Evolutionary conservation across 2,888 invertebrate species (phyloP).

Genomic region (Crepidodera aurea): DNA sequence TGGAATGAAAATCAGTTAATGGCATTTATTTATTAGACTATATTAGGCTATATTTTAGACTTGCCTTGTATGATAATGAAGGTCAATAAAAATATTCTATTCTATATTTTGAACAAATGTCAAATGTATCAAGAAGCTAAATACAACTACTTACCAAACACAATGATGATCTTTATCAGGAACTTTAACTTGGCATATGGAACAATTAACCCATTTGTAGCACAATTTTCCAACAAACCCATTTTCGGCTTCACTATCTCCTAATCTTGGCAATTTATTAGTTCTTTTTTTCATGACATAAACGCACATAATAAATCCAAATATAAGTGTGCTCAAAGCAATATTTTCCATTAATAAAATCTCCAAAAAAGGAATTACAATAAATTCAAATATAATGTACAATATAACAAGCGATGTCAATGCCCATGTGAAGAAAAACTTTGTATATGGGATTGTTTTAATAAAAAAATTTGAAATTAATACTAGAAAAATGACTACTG

Average conservation of each 20-base stretch:
- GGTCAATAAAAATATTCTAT: too few relatives aligned
- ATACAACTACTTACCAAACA: constrained; percentile 73
- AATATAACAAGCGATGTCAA: constrained; percentile 72
- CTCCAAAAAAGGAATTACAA: constrained; percentile 76
- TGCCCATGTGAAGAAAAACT: constrained; percentile 81
- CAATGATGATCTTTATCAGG: constrained; percentile 82
- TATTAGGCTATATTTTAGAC: too few relatives aligned
- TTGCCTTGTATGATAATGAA: too few relatives aligned
- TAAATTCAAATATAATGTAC: constrained; percentile 74
- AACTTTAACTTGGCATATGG: constrained; percentile 83
- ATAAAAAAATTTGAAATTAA: constrained; percentile 53
- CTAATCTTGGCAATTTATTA: constrained; percentile 47
- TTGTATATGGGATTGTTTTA: constrained; percentile 62
- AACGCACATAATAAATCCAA: constrained; percentile 61
- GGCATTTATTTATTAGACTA: too few relatives aligned
- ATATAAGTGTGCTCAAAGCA: constrained; percentile 64
- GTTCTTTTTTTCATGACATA: constrained; percentile 55
- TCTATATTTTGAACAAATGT: too few relatives aligned
- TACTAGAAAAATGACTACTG: constrained; percentile 51
- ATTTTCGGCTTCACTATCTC: constrained; percentile 56
- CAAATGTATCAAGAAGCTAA: too few relatives aligned
- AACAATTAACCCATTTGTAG: constrained; percentile 80
- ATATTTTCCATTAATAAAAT: constrained; percentile 73
- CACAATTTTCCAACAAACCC: constrained; percentile 65
- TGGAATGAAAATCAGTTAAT: too few relatives aligned